These are phyloP conservation scores for Sarcophaga carnaria DNA, from an alignment of 2,888 invertebrate species.

Conservation along the genomic window DNA sequence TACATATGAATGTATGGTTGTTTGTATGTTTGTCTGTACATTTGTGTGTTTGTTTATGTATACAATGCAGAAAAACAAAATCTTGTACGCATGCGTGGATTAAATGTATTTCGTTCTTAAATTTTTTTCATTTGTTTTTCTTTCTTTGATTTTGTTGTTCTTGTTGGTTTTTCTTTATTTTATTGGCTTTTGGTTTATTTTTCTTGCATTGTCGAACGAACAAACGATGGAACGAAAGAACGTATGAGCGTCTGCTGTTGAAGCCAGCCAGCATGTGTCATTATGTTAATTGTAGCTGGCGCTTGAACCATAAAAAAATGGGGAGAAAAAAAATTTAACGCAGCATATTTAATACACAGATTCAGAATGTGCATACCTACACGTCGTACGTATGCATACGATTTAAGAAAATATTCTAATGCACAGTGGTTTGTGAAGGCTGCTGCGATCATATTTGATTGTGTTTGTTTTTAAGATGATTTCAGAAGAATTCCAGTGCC, in stretches of 20 bases:
- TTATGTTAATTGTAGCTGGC: slow-evolving; percentile 73
- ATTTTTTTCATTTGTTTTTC: slow-evolving; percentile 8
- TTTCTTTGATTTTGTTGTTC: not conserved
- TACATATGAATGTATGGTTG: slow-evolving; percentile 26
- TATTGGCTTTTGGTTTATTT: too few relatives aligned
- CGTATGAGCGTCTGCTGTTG: too few relatives aligned
- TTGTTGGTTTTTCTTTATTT: too few relatives aligned
- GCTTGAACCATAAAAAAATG: slow-evolving; percentile 45
- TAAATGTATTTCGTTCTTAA: slow-evolving; percentile 19
- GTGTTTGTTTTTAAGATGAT: too few relatives aligned
- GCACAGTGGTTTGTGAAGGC: not conserved
- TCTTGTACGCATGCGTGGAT: slow-evolving; percentile 59
- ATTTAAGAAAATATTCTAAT: not conserved
- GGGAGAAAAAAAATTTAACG: slow-evolving; percentile 21
- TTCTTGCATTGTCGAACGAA: too few relatives aligned
- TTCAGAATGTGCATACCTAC: not conserved
- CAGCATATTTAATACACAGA: slow-evolving; percentile 12
- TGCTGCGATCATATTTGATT: not conserved
- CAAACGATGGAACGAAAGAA: too few relatives aligned
- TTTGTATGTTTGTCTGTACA: slow-evolving; percentile 11
- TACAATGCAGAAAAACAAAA: not conserved
- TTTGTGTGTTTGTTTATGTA: too few relatives aligned
- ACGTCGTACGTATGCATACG: not conserved
- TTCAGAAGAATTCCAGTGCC: too few relatives aligned
- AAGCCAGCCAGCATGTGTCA: slow-evolving; percentile 68